These are phyloP conservation scores for Pseudomyrmex pallidus DNA, from an alignment of 1,140 invertebrate species.

Conservation along the genomic window DNA sequence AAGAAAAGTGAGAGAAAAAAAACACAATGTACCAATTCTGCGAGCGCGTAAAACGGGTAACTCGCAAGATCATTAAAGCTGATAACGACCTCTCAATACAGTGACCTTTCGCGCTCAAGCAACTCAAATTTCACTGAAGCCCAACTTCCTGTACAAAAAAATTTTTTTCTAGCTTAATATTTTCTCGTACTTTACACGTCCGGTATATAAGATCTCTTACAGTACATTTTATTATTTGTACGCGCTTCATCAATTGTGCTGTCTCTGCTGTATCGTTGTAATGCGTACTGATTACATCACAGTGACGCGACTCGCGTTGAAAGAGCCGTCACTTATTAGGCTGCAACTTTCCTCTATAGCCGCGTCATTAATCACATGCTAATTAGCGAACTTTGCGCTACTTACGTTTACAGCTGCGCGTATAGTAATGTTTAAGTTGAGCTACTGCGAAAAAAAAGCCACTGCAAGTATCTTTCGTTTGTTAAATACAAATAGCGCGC, in stretches of 20 bases:
- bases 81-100: conserved; percentile 57
- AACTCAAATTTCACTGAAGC: conserved; percentile 39
- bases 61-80: conserved; percentile 56
- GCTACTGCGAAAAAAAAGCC: not conserved
- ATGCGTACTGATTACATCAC: not conserved
- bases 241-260: conserved; percentile 19
- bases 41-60: conserved; percentile 20
- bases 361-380: conserved; percentile 58
- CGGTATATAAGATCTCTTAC: not conserved
- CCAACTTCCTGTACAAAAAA: conserved; percentile 35
- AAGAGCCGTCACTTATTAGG: conserved; percentile 25
- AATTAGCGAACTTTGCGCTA: conserved; percentile 50
- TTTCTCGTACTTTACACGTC: conserved; percentile 33
- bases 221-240: not conserved
- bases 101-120: conserved; percentile 54
- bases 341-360: conserved; percentile 63
- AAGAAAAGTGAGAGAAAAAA: conserved; percentile 15
- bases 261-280: not conserved
- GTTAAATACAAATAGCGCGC: conserved; percentile 10
- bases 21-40: not conserved
- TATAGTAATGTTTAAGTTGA: not conserved
- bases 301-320: not conserved
- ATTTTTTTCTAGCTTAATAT: not conserved
- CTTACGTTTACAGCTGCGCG: conserved; percentile 20
- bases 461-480: not conserved